A percentile compares a stretch with the other conserved stretches of the same genome.
Conservation (phyloP, 2,113 vertebrate genomes). For the Sturnus vulgaris region DNA sequence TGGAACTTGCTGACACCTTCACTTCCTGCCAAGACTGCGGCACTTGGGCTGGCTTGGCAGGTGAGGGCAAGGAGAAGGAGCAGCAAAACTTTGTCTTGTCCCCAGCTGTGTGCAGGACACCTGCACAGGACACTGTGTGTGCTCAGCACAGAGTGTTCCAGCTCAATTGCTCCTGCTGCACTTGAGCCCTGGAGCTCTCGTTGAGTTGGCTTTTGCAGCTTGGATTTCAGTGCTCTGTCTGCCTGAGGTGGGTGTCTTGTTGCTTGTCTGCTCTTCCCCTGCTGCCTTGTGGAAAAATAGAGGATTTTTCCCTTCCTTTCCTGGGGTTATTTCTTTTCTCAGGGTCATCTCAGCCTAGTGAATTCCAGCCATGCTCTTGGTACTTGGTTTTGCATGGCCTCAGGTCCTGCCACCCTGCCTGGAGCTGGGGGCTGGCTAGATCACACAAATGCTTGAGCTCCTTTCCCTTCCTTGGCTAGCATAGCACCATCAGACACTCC, state of each 20-base stretch:
- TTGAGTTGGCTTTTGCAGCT: not conserved
- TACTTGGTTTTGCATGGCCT: not conserved
- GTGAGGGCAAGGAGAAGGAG: not conserved
- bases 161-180: not conserved
- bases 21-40: not conserved
- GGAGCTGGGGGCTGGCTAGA: not conserved
- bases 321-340: not conserved
- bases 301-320: not conserved
- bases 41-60: not conserved
- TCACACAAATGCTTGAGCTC: not conserved
- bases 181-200: rapidly evolving
- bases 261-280: not conserved
- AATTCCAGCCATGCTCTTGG: not conserved
- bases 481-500: not conserved
- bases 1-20: not conserved
- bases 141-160: not conserved
- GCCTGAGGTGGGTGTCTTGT: not conserved
- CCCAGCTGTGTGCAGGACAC: not conserved
- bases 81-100: slow-evolving; percentile 1
- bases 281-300: not conserved
- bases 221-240: not conserved
- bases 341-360: not conserved
- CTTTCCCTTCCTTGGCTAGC: not conserved
- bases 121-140: not conserved
- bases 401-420: not conserved